Evolutionary conservation across 1,140 invertebrate genomes (phyloP), one percentile per base, ranked within the genome.

Genomic region (Cotesia glomerata): DNA sequence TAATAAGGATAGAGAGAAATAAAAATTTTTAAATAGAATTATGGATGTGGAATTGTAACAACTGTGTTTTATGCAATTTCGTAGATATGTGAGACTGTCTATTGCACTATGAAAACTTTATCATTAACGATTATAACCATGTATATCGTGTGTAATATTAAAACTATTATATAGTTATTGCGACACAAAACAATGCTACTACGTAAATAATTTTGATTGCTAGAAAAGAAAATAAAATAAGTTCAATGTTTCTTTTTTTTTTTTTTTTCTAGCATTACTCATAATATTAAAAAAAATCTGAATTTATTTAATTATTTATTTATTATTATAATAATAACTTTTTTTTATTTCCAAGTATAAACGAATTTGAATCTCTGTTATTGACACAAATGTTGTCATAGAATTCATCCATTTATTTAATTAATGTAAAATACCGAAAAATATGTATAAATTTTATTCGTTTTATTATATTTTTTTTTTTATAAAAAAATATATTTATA

Each of bases 301-400:
- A 79, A 82, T 77, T 84, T 86, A 87, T 86, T 86, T 85, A 86
- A 86, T 85, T 85, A 86, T 86, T 86, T 87, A 87, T 86, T 86
- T 86, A 85, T 85, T 87, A 75, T 9, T 45, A 45, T 45, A 9
- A 45, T 39, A 8, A 39, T 39, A 39, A 39, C 5, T 45, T 45
- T 9, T 45, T 45, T 9, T 45, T 45, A 45, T 7, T 45, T 45
- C 75, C 78, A 82, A 74, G 76, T 80, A 80, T 85, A 77, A 78
- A 78, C 64, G 76, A 80, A 78, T 75, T 77, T 75, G 79, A 84
- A 86, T 87, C 84, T 85, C 82, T 81, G 78, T 74, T 80, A 75
- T 51, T 74, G 70, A 74, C 70, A 78, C 75, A 71, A 71, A 79
- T 80, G 75, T 63, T 76, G 75, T 75, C 75, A 74, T 71, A 79